Conservation (phyloP, 64 coral and sea anemone species). For the Stichodactyla helianthus region DNA sequence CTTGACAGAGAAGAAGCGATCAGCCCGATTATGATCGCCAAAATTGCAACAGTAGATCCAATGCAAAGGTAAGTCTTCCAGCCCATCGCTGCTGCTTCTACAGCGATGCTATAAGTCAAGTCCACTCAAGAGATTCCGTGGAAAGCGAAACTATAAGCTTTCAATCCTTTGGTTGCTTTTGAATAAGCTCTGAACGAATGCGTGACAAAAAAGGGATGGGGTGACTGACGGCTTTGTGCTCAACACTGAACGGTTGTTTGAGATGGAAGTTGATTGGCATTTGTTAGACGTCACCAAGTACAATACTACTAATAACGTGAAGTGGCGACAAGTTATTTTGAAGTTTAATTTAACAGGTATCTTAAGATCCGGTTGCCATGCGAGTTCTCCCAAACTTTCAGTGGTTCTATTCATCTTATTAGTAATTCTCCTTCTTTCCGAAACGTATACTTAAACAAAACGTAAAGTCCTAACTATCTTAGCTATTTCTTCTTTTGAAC, state of each 20-base stretch:
- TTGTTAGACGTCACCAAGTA: not conserved
- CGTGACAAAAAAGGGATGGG: not conserved
- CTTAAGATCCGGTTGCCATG: no score
- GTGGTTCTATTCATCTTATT: no score
- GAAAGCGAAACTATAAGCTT: not conserved
- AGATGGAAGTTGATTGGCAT: not conserved
- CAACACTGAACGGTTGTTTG: no score
- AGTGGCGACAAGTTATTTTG: no score
- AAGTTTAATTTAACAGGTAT: no score
- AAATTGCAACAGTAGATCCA: constrained; percentile 3
- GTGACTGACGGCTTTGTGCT: not conserved
- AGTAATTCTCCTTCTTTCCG: no score
- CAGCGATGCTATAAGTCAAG: not conserved
- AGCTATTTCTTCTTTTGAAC: no score
- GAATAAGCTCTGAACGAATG: not conserved
- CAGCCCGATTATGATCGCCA: constrained; percentile 42
- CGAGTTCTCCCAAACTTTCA: no score
- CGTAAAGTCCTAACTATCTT: no score
- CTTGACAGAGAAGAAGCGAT: constrained; percentile 51
- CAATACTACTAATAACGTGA: no score
- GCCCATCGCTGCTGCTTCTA: not conserved
- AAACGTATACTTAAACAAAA: no score
- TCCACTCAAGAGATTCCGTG: not conserved
- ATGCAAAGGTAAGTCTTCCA: not conserved
- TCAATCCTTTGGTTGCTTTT: not conserved